Percentiles rank a stretch among this genome's conserved stretches.
phyloP scores from a whole-genome alignment of 2,113 vertebrate genomes.

The Varanus komodoensis region DNA sequence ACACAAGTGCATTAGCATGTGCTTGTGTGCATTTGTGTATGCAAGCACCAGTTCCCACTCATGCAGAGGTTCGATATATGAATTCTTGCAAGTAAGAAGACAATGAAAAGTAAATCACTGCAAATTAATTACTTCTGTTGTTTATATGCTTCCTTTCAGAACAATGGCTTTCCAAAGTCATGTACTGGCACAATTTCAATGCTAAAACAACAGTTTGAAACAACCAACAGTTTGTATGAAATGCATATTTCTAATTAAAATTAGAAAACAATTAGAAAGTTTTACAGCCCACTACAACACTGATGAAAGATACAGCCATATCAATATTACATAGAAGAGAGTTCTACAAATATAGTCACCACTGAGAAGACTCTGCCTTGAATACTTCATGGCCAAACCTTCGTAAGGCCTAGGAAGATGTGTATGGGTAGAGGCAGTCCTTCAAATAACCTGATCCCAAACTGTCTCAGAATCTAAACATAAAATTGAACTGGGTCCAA shows the following conservation, averaged over 20 bases:
- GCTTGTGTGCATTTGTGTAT: no score
- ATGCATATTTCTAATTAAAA: no score
- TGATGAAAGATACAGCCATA: no score
- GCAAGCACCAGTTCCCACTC: not conserved
- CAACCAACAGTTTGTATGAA: no score
- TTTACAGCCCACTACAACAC: not conserved
- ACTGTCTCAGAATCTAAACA: not conserved
- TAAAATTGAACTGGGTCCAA: not conserved
- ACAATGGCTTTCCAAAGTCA: not conserved
- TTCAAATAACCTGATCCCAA: not conserved
- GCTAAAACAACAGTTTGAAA: not conserved
- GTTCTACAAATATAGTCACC: not conserved
- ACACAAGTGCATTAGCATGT: not conserved
- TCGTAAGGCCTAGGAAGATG: not conserved
- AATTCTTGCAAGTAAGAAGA: not conserved
- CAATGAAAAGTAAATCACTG: not conserved
- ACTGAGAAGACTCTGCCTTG: no score
- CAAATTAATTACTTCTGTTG: not conserved
- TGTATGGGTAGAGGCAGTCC: not conserved
- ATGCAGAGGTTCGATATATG: not conserved
- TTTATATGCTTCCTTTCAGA: not conserved
- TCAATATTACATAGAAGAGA: no score
- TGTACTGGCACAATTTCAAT: not conserved
- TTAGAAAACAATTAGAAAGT: not conserved
- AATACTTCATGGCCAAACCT: not conserved